Evolutionary conservation across 2,888 invertebrate species (phyloP).

Genomic region (Leptinotarsa tumamoca): DNA sequence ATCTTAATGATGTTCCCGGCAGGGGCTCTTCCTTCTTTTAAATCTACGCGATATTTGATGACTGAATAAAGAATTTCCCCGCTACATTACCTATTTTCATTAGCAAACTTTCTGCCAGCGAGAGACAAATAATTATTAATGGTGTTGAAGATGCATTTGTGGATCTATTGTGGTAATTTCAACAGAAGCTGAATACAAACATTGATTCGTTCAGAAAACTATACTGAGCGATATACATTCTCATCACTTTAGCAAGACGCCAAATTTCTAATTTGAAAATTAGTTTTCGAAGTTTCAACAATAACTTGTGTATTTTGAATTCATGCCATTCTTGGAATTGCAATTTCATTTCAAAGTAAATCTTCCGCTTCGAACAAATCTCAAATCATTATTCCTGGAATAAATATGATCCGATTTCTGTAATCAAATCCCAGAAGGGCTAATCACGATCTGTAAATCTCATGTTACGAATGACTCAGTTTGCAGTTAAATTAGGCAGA

Average conservation of each 20-base stretch:
- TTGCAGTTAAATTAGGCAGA: conserved; percentile 52
- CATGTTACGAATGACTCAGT: conserved; percentile 48
- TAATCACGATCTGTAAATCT: conserved; percentile 45
- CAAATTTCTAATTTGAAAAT: too few relatives aligned
- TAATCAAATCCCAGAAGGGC: conserved; percentile 43
- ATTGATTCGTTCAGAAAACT: too few relatives aligned
- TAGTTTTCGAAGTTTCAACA: too few relatives aligned
- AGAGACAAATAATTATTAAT: conserved; percentile 36
- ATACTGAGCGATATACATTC: too few relatives aligned
- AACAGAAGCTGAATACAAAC: background rate
- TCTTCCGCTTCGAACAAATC: conserved; percentile 2
- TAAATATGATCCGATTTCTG: conserved; percentile 30
- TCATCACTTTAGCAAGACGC: too few relatives aligned
- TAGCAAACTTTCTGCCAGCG: conserved; percentile 33
- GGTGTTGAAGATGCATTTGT: conserved; percentile 17
- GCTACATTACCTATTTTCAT: conserved; percentile 40
- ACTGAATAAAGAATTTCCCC: conserved; percentile 32
- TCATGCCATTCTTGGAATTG: too few relatives aligned
- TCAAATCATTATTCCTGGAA: conserved; percentile 24
- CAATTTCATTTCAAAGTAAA: too few relatives aligned
- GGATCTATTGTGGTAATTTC: background rate
- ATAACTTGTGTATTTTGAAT: too few relatives aligned
- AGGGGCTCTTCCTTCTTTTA: conserved; percentile 57
- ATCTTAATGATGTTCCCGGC: conserved; percentile 51
- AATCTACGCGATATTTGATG: conserved; percentile 50